A percentile compares a stretch with the other conserved stretches of the same genome.
Conservation (phyloP, 2,797 vertebrate species). For the Peromyscus eremicus region DNA sequence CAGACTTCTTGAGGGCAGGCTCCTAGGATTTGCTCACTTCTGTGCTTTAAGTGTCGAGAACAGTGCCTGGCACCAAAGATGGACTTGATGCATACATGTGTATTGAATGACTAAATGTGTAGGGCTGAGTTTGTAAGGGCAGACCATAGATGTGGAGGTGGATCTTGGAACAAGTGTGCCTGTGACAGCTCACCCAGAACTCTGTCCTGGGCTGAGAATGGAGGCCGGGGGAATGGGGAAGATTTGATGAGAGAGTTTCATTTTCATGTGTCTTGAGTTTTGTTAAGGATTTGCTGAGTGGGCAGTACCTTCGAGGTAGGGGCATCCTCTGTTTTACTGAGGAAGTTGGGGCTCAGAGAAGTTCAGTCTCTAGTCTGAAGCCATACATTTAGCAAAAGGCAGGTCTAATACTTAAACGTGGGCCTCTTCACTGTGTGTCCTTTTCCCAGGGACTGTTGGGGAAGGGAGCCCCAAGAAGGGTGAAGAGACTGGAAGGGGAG, state of each 20-base stretch:
- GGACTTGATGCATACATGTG: neutral
- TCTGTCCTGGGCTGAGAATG: neutral
- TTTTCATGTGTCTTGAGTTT: neutral
- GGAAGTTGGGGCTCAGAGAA: neutral
- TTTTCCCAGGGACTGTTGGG: neutral
- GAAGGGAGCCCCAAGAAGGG: neutral
- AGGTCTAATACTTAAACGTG: neutral
- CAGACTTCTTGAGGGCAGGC: neutral
- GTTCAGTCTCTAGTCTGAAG: neutral
- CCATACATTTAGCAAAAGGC: neutral
- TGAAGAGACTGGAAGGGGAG: neutral
- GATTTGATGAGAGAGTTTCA: neutral
- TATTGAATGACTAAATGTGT: conserved; percentile 2
- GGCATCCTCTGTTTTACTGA: neutral
- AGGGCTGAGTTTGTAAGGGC: neutral
- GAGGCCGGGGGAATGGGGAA: neutral
- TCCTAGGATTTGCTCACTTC: conserved; percentile 13
- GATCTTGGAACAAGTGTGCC: neutral
- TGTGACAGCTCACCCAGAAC: neutral
- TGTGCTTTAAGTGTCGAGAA: neutral
- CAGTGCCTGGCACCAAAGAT: neutral
- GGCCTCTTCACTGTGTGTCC: neutral
- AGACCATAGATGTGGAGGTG: neutral
- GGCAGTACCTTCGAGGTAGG: neutral
- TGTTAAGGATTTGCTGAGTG: neutral